Conservation (phyloP, 2,888 invertebrate genomes). For the Mythimna ferrago region DNA sequence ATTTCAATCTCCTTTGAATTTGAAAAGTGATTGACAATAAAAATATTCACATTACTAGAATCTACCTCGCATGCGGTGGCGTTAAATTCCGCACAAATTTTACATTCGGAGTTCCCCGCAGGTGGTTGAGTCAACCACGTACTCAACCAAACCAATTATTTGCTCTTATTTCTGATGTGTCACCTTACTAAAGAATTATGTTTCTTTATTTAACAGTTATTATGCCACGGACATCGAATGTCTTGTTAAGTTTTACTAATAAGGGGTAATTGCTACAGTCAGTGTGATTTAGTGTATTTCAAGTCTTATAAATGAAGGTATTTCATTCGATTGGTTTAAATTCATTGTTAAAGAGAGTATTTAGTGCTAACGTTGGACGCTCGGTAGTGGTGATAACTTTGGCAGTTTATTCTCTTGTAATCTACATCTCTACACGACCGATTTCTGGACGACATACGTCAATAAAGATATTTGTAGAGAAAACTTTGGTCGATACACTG, state of each 20-base stretch:
- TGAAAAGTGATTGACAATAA: background rate
- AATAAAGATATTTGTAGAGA: background rate
- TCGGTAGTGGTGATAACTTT: constrained; percentile 8
- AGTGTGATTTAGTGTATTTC: constrained; percentile 19
- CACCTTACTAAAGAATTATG: constrained; percentile 24
- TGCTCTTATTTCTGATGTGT: constrained; percentile 62
- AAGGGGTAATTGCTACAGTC: constrained; percentile 34
- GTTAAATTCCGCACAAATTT: background rate
- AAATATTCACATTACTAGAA: too few species aligned
- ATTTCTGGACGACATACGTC: background rate
- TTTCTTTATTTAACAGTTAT: constrained; percentile 30
- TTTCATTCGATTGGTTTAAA: constrained; percentile 29
- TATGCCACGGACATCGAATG: constrained; percentile 32
- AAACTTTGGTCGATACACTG: background rate
- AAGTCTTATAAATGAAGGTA: constrained; percentile 21
- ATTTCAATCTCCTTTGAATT: background rate
- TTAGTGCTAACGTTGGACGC: constrained; percentile 3
- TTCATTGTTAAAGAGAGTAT: constrained; percentile 18
- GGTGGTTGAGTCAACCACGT: background rate
- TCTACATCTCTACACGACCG: background rate
- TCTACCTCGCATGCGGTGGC: background rate
- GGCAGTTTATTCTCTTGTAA: constrained; percentile 4
- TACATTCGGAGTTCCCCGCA: background rate
- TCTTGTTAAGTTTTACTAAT: constrained; percentile 34
- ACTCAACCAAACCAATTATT: constrained; percentile 32